Base-by-base conservation (phyloP, 2,113 vertebrate species). In the Axis porcinus region DNA sequence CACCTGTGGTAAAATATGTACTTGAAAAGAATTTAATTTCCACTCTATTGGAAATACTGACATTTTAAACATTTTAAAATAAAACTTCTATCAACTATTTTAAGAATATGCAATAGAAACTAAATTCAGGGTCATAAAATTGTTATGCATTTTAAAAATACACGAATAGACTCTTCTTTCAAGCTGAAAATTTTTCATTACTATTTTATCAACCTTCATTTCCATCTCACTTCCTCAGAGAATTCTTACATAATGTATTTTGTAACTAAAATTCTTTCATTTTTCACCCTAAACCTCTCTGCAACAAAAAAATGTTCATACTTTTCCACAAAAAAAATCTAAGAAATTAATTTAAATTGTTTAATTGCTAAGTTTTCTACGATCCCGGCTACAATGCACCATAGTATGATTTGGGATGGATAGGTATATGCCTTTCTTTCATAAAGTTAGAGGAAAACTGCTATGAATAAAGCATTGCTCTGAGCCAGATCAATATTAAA, bases 201-300 rank as follows among this genome's bases (percentile, higher is more conserved):
- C 17, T 45, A 16, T 86, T 95, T 91, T 58, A 89, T 92, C 78
- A 16, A 81, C 33, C 11, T 97, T 88, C 88, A 94, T 91, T 96
- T 84, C 36, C 7, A 95, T n/a, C 70, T 94, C 9, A 94, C 14
- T 70, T 89, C 10, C 36, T 79, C 28, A 13, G 13, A 93, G 8
- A 96, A 58, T 40, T 95, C 95, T 86, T 74, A 60, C 2, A 57
- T 11, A 70, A 79, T 50, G 43, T 45, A 45, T 13, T 84, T 96
- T 67, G 33, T 50, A 84, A 57, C 57, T 67, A 45, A 67, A 94
- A 84, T 16, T 64, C 30, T 89, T 88, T 70, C n/a, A 78, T 43
- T 81, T 23, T 88, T 86, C 15, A 86, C 36, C 5, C n/a, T 92
- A 15, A 43, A 76, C 70, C 40, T 76, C 23, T 43, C 40, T 43